Evolutionary conservation across 37 sponge, comb jelly and placozoan species (phyloP).

Genomic region (Chondrilla cf. caribensis): DNA sequence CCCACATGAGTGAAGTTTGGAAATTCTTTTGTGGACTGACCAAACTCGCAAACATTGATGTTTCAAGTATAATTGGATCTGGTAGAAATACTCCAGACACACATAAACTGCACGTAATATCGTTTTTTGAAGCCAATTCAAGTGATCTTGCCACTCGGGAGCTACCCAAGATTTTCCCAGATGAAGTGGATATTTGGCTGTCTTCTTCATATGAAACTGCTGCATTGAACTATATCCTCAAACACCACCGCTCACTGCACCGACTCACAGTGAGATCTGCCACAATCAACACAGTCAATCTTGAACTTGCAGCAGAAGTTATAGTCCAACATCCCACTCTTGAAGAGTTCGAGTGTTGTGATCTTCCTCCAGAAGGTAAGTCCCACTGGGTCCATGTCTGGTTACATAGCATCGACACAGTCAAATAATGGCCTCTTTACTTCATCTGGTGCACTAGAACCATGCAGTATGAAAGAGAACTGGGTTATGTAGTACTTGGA

Average conservation of each 20-base stretch:
- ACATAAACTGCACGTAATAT: background rate
- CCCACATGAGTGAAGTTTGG: conserved; percentile 22
- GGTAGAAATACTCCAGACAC: background rate
- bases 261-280: background rate
- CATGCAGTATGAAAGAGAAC: no score
- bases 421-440: no score
- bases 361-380: no score
- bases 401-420: no score
- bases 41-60: background rate
- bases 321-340: no score
- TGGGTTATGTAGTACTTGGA: no score
- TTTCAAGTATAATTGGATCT: background rate
- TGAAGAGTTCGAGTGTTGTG: no score
- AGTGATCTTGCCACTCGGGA: background rate
- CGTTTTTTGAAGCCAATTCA: background rate
- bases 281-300: no score
- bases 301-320: no score
- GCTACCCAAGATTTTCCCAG: background rate
- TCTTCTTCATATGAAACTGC: conserved; percentile 11
- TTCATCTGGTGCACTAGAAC: no score
- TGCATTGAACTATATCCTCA: background rate
- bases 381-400: no score
- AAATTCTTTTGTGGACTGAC: conserved; percentile 13
- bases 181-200: background rate
- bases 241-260: background rate